phyloP scores from a whole-genome alignment of 2,888 invertebrate species.

The Xanthorhoe spadicearia region DNA sequence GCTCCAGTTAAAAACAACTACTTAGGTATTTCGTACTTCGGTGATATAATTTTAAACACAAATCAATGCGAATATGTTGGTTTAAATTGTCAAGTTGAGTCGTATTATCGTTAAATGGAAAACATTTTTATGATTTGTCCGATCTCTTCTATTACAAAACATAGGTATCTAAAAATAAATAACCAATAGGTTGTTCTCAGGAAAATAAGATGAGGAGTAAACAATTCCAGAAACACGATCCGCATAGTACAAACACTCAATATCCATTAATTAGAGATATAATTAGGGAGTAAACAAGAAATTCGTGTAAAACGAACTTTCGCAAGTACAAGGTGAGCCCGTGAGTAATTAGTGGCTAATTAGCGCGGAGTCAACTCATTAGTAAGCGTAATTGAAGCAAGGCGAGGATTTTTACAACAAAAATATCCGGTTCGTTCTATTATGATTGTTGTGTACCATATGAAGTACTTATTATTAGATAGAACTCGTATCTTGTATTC shows the following conservation, averaged over 20 bases:
- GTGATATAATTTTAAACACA: no score
- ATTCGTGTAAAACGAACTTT: conserved; percentile 65
- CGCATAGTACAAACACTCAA: conserved; percentile 39
- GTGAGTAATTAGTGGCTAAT: conserved; percentile 82
- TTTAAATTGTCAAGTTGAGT: no score
- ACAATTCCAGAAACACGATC: conserved; percentile 32
- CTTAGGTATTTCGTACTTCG: no score
- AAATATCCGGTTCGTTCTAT: conserved; percentile 64
- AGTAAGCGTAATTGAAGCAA: conserved; percentile 77
- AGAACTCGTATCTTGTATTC: background rate
- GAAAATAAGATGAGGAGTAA: background rate
- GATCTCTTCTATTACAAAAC: no score
- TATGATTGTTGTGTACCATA: conserved; percentile 20
- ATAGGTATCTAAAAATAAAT: no score
- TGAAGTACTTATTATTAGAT: background rate
- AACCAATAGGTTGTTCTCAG: background rate
- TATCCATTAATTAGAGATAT: conserved; percentile 52
- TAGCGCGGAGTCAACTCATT: conserved; percentile 79
- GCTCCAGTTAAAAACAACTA: no score
- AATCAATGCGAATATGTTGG: no score
- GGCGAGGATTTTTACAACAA: conserved; percentile 68
- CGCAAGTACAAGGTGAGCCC: conserved; percentile 69
- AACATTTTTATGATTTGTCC: no score
- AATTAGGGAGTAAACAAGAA: conserved; percentile 63
- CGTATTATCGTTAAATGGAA: no score